Evolutionary conservation across 2,797 vertebrate genomes (phyloP).

Genomic region (Holocentrus rufus): DNA sequence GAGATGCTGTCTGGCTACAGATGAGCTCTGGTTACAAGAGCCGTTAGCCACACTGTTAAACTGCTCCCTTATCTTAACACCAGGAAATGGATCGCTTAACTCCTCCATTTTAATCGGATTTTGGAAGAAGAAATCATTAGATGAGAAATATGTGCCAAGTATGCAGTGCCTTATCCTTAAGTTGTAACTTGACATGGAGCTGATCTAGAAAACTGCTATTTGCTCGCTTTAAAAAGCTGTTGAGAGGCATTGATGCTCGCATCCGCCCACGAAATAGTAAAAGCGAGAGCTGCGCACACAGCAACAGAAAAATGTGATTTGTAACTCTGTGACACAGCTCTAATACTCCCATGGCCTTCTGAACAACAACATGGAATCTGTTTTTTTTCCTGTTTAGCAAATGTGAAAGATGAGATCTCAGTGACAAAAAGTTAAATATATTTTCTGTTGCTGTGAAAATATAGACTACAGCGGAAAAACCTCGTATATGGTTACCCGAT

Average conservation of each 20-base stretch:
- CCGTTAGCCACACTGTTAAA: slow-evolving; percentile 58
- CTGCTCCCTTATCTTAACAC: slow-evolving; percentile 60
- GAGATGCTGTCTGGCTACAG: slow-evolving; percentile 59
- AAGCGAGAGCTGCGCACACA: background rate
- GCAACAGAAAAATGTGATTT: slow-evolving; percentile 4
- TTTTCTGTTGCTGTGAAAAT: background rate
- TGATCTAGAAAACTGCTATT: slow-evolving; percentile 19
- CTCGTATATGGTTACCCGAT: background rate
- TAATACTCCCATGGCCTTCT: background rate
- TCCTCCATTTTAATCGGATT: slow-evolving; percentile 65
- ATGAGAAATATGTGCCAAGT: slow-evolving; percentile 39
- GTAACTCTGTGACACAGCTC: background rate
- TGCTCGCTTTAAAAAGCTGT: slow-evolving; percentile 27
- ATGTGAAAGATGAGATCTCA: slow-evolving; percentile 11
- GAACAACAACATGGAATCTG: background rate
- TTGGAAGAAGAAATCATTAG: slow-evolving; percentile 54
- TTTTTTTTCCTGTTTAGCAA: slow-evolving; percentile 21
- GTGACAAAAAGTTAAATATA: background rate
- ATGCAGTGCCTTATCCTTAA: slow-evolving; percentile 32
- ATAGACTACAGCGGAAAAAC: slow-evolving; percentile 8
- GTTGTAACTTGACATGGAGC: slow-evolving; percentile 27
- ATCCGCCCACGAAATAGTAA: background rate
- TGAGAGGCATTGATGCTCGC: background rate
- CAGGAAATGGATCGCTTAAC: slow-evolving; percentile 66
- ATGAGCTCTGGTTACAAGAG: slow-evolving; percentile 61